phyloP scores from a whole-genome alignment of 2,113 vertebrate genomes.

The Catharus bicknelli region DNA sequence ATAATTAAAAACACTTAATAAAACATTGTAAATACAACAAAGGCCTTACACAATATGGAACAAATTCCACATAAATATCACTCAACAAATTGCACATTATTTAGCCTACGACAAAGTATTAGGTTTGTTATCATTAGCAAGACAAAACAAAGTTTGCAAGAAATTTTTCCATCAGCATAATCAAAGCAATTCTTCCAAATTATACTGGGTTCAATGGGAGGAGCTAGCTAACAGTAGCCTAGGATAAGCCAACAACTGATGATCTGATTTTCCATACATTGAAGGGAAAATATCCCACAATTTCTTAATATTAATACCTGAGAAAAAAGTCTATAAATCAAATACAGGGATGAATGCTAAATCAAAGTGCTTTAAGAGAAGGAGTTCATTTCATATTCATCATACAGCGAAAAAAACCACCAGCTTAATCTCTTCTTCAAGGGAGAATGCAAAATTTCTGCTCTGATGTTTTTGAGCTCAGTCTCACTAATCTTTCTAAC shows the following conservation, averaged over 20 bases:
- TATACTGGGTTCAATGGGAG: neutral
- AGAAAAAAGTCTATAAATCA: neutral
- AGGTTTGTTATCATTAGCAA: neutral
- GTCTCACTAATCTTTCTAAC: neutral
- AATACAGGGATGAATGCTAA: neutral
- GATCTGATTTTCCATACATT: neutral
- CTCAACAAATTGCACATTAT: slow-evolving; percentile 42
- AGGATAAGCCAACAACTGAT: neutral
- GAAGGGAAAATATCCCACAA: neutral
- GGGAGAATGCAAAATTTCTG: neutral
- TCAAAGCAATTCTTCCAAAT: slow-evolving; percentile 9
- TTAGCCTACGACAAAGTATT: slow-evolving; percentile 35
- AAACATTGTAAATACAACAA: slow-evolving; percentile 54
- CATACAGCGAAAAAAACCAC: neutral
- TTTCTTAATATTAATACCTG: neutral
- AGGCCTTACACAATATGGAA: slow-evolving; percentile 54
- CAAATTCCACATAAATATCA: slow-evolving; percentile 60
- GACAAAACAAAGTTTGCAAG: neutral
- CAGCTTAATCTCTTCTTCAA: neutral
- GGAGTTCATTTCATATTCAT: neutral
- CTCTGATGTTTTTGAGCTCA: neutral
- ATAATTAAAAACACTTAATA: slow-evolving; percentile 61
- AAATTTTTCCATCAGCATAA: slow-evolving; percentile 11
- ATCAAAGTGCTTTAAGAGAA: neutral
- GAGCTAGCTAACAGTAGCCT: neutral